Conservation (phyloP, 2,113 vertebrate species). For the Dromaius novaehollandiae region DNA sequence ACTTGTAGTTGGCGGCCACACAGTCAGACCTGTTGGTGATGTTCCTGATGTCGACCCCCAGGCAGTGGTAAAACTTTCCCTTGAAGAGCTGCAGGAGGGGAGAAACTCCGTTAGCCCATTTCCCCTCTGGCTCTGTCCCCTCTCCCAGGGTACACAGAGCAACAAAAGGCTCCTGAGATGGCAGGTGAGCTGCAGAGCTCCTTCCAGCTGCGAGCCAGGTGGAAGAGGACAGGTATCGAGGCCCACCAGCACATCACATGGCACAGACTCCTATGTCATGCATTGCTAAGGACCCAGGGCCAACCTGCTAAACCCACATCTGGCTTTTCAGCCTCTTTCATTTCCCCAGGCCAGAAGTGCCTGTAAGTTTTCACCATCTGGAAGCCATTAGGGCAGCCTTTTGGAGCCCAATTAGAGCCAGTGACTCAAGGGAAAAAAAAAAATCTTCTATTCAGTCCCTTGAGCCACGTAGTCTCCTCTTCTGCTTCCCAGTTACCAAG, state of each 20-base stretch:
- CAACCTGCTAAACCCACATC: not conserved
- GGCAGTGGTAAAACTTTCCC: constrained; percentile 97
- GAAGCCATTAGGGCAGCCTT: not conserved
- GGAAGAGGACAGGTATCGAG: not conserved
- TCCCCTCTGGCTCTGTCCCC: not conserved
- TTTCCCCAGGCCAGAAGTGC: not conserved
- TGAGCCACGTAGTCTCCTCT: not conserved
- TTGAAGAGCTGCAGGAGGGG: constrained; percentile 89
- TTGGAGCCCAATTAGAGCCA: not conserved
- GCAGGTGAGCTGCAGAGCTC: not conserved
- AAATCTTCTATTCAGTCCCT: not conserved
- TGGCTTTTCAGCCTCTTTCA: not conserved
- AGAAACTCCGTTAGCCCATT: not conserved
- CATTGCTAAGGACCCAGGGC: not conserved
- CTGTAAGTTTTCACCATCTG: not conserved
- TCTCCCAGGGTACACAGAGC: not conserved
- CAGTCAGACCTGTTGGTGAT: constrained; percentile 98
- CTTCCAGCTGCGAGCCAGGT: not conserved
- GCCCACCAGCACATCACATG: accelerated
- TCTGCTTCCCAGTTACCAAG: not conserved
- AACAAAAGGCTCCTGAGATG: not conserved
- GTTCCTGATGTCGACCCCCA: constrained; percentile 92
- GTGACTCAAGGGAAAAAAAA: not conserved
- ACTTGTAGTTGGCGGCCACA: constrained; percentile 92
- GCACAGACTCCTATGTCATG: not conserved